Percentiles rank a stretch among this genome's conserved stretches.
These are phyloP conservation scores for Eucriotettix oculatus DNA, from an alignment of 2,888 invertebrate species.

Conservation along the genomic window DNA sequence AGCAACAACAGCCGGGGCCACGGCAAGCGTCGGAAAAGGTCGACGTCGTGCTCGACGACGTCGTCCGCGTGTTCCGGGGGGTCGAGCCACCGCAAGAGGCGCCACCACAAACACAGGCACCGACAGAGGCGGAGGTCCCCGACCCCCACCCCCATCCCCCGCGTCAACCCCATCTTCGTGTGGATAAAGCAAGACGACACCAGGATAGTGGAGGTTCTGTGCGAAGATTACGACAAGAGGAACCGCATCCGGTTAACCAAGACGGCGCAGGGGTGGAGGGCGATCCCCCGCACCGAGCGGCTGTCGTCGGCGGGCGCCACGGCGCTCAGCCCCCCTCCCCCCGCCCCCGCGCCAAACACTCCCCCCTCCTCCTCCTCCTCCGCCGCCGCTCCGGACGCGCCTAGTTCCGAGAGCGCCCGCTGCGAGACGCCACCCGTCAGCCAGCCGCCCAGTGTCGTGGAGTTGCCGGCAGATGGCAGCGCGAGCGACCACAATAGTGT, in stretches of 20 bases:
- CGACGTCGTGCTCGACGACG: slow-evolving; percentile 20
- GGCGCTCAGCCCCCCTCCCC: slow-evolving; percentile 17
- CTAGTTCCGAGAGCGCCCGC: slow-evolving; percentile 6
- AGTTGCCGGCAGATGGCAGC: slow-evolving; percentile 7
- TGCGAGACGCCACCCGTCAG: slow-evolving; percentile 8
- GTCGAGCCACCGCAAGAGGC: slow-evolving; percentile 17
- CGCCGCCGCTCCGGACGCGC: slow-evolving; percentile 1
- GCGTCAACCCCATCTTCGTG: slow-evolving; percentile 67
- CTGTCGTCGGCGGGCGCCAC: slow-evolving; percentile 29
- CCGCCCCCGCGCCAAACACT: slow-evolving; percentile 14
- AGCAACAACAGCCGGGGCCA: slow-evolving; percentile 19
- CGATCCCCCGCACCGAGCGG: slow-evolving; percentile 59
- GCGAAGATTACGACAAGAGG: slow-evolving; percentile 74
- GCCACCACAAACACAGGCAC: slow-evolving; percentile 16
- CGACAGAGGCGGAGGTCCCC: slow-evolving; percentile 11
- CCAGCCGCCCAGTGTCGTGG: slow-evolving; percentile 7
- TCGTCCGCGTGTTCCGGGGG: slow-evolving; percentile 15
- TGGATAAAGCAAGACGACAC: slow-evolving; percentile 71
- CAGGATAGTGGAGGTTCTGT: slow-evolving; percentile 65
- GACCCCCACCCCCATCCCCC: slow-evolving; percentile 32
- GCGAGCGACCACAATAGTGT: background rate
- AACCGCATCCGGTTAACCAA: slow-evolving; percentile 71
- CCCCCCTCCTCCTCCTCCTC: slow-evolving; percentile 1
- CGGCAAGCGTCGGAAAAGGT: slow-evolving; percentile 20
- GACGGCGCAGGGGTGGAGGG: slow-evolving; percentile 66